Conservation (phyloP, 2,888 invertebrate species). For the Abrostola tripartita region DNA sequence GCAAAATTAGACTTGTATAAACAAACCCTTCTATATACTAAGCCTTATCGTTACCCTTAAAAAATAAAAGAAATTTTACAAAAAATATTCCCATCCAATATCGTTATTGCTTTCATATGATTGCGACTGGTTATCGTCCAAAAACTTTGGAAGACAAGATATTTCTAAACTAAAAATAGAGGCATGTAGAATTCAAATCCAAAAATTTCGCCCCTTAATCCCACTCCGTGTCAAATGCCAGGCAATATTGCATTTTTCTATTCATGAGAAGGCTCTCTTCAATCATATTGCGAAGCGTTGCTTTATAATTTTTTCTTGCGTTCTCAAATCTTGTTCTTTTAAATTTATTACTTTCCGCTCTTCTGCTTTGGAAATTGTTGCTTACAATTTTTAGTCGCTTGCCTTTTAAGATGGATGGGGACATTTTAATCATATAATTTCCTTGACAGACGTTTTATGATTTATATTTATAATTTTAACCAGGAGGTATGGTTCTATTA, state of each 20-base stretch:
- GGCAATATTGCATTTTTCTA: constrained; percentile 64
- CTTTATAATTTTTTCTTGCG: constrained; percentile 47
- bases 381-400: constrained; percentile 31
- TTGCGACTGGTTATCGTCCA: constrained; percentile 39
- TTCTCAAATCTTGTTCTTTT: constrained; percentile 49
- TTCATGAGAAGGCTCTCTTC: constrained; percentile 57
- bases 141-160: constrained; percentile 35
- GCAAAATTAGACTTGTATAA: too few species aligned
- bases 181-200: constrained; percentile 54
- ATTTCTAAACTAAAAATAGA: constrained; percentile 32
- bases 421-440: constrained; percentile 36
- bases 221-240: constrained; percentile 55
- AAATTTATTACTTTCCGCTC: constrained; percentile 56
- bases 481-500: too few species aligned
- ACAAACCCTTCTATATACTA: too few species aligned
- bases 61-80: constrained; percentile 3
- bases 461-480: not conserved
- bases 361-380: constrained; percentile 49
- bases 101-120: not conserved
- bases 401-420: constrained; percentile 36
- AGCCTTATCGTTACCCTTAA: constrained; percentile 1
- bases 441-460: constrained; percentile 5
- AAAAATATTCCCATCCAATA: constrained; percentile 1
- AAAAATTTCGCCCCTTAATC: constrained; percentile 51
- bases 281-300: constrained; percentile 54